Evolutionary conservation across 2,113 vertebrate species (phyloP).

Genomic region (Tragelaphus scriptus): DNA sequence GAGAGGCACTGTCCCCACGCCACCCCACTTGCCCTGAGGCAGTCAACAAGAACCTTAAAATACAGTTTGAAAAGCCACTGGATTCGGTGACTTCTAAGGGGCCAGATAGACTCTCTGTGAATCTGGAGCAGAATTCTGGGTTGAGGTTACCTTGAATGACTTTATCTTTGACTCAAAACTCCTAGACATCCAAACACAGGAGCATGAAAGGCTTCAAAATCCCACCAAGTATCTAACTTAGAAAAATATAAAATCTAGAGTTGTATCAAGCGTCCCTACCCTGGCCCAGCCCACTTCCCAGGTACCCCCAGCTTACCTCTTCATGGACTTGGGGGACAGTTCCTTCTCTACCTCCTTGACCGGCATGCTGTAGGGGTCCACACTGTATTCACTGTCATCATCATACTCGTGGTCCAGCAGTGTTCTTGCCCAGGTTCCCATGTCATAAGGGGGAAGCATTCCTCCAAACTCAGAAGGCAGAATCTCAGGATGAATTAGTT

Average conservation of each 20-base stretch:
- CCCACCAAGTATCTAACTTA: neutral
- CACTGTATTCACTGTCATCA: constrained; percentile 93
- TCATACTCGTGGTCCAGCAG: constrained; percentile 99
- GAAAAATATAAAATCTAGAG: neutral
- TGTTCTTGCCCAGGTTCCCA: constrained; percentile 98
- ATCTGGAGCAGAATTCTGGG: neutral
- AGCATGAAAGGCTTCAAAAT: neutral
- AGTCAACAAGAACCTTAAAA: neutral
- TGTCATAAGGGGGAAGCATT: constrained; percentile 98
- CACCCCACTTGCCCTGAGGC: neutral
- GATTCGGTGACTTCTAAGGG: neutral
- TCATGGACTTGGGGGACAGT: constrained; percentile 96
- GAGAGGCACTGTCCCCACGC: rapidly evolving
- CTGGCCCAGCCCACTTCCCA: constrained; percentile 73
- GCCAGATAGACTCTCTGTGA: neutral
- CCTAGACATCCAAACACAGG: neutral
- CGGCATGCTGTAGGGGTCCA: constrained; percentile 89
- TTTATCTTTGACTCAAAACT: neutral
- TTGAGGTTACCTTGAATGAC: neutral
- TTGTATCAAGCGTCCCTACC: neutral
- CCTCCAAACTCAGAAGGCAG: constrained; percentile 97
- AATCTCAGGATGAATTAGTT: constrained; percentile 97
- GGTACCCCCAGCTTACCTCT: constrained; percentile 83
- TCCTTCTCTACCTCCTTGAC: constrained; percentile 92
- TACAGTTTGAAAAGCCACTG: neutral